Conservation (phyloP, 2,113 vertebrate species). For the Brachypteracias leptosomus region DNA sequence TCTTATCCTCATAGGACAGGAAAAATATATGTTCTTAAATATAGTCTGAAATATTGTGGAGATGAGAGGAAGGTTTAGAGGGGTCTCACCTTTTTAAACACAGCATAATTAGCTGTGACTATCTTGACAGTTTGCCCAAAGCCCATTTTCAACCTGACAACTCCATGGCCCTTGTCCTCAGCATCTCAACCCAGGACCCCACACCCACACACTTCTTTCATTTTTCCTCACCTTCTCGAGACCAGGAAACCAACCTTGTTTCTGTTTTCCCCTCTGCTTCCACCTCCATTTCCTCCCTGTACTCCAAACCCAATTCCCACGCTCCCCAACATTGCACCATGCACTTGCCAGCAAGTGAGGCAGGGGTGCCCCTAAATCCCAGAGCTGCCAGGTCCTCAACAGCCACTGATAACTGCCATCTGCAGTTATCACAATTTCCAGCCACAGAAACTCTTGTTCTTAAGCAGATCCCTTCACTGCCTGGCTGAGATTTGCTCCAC, state of each 20-base stretch:
- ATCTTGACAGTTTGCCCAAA: not conserved
- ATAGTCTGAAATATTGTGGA: not conserved
- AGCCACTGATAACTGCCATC: not conserved
- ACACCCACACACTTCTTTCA: not conserved
- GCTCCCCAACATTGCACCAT: not conserved
- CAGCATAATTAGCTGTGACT: not conserved
- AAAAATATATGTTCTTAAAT: not conserved
- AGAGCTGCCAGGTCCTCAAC: not conserved
- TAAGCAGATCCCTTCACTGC: not conserved
- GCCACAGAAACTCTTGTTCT: not conserved
- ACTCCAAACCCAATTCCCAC: not conserved
- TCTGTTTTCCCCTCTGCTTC: not conserved
- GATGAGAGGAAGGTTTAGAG: not conserved
- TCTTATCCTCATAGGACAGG: not conserved
- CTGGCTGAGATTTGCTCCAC: not conserved
- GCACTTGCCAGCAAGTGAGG: not conserved
- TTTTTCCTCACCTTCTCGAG: not conserved
- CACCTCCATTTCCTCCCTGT: not conserved
- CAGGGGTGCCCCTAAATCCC: fast-evolving
- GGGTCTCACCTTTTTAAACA: not conserved
- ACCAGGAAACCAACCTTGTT: not conserved
- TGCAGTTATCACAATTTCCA: not conserved
- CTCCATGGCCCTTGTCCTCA: not conserved
- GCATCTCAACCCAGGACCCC: not conserved
- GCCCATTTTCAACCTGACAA: not conserved